phyloP scores from a whole-genome alignment of 1,140 invertebrate species.

The Drosophila albomicans region DNA sequence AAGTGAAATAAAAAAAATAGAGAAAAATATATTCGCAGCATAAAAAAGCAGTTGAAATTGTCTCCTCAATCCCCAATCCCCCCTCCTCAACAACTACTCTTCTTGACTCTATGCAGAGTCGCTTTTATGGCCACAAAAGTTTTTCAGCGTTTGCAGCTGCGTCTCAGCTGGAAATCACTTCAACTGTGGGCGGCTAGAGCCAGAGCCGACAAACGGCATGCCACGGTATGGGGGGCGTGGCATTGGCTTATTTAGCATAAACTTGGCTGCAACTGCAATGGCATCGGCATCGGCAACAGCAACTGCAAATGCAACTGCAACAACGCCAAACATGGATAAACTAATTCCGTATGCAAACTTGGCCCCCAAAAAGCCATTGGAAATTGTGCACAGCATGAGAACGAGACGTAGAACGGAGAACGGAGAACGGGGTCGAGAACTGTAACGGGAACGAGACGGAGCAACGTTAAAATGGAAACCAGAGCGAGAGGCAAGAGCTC shows the following conservation, averaged over 20 bases:
- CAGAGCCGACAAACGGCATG: not conserved
- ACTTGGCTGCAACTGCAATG: slow-evolving; percentile 49
- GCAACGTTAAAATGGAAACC: slow-evolving; percentile 28
- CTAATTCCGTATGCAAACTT: slow-evolving; percentile 58
- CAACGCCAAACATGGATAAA: slow-evolving; percentile 45
- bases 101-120: slow-evolving; percentile 31
- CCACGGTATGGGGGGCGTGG: slow-evolving; percentile 42
- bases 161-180: slow-evolving; percentile 37
- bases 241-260: slow-evolving; percentile 77
- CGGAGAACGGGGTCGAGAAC: slow-evolving; percentile 1
- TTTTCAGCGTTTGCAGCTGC: slow-evolving; percentile 49
- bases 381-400: slow-evolving; percentile 54
- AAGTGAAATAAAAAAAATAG: slow-evolving; percentile 78
- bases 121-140: slow-evolving; percentile 70
- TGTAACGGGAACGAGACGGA: slow-evolving; percentile 22
- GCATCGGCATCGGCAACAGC: slow-evolving; percentile 27
- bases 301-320: slow-evolving; percentile 41
- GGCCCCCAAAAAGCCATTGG: slow-evolving; percentile 71
- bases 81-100: not conserved
- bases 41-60: slow-evolving; percentile 50
- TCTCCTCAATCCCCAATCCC: slow-evolving; percentile 12
- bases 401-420: slow-evolving; percentile 20
- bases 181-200: slow-evolving; percentile 28
- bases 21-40: slow-evolving; percentile 45
- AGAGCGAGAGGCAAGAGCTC: not conserved